Conservation (phyloP, 2,113 vertebrate genomes). For the Paramormyrops kingsleyae region DNA sequence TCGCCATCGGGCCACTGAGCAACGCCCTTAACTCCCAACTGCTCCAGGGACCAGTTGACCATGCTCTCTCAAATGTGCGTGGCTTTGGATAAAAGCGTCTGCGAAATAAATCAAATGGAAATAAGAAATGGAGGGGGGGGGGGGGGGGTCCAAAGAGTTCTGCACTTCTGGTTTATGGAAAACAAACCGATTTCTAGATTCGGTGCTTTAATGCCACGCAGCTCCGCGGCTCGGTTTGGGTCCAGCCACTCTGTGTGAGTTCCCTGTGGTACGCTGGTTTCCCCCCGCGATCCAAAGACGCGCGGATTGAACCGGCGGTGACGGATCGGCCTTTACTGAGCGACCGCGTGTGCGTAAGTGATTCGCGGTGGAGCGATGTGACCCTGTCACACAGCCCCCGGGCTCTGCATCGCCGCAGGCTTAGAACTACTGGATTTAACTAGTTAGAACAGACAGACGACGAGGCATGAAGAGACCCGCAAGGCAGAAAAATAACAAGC, state of each 20-base stretch:
- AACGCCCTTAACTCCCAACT: not conserved
- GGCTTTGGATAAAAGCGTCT: not conserved
- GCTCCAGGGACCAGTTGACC: not conserved
- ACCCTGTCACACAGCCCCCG: not conserved
- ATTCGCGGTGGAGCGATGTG: not conserved
- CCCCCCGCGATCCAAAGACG: not conserved
- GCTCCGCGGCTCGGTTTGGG: not conserved
- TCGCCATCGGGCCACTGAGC: not conserved
- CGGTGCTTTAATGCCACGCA: not conserved
- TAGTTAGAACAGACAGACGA: not conserved
- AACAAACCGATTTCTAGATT: not conserved
- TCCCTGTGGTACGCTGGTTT: not conserved
- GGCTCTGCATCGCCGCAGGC: not conserved
- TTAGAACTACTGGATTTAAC: not conserved
- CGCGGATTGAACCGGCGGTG: not conserved
- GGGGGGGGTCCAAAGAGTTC: not conserved
- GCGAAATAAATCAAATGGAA: not conserved
- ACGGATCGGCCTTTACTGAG: not conserved
- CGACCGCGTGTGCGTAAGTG: not conserved
- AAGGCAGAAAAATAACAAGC: not conserved
- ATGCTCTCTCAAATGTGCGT: not conserved
- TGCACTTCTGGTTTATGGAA: conserved; percentile 4
- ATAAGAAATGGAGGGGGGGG: not conserved
- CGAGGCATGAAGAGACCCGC: not conserved
- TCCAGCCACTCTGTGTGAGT: not conserved